Conservation (phyloP, 1,140 invertebrate species). For the Bombus pascuorum region DNA sequence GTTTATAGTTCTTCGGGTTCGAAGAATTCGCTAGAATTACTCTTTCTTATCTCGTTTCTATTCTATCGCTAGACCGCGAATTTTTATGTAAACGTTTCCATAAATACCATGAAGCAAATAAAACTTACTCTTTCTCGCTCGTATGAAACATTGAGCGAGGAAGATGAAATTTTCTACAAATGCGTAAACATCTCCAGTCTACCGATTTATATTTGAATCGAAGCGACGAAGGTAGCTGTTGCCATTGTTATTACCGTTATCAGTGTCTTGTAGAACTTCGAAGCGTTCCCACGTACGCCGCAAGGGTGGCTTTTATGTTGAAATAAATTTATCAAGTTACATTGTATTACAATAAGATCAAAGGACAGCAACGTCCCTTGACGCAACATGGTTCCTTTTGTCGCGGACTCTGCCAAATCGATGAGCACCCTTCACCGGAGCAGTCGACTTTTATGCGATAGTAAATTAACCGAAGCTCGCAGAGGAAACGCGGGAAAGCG, state of each 20-base stretch:
- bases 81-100: too few relatives aligned
- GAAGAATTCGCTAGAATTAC: too few relatives aligned
- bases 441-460: constrained; percentile 57
- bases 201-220: too few relatives aligned
- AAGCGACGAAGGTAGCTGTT: too few relatives aligned
- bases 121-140: too few relatives aligned
- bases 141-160: too few relatives aligned
- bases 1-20: too few relatives aligned
- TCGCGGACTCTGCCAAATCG: constrained; percentile 25
- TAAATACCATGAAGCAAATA: too few relatives aligned
- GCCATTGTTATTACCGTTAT: not conserved
- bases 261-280: not conserved
- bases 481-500: constrained; percentile 29
- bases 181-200: too few relatives aligned
- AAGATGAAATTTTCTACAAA: too few relatives aligned
- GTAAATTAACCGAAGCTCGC: constrained; percentile 56
- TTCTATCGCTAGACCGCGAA: too few relatives aligned
- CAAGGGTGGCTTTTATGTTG: not conserved
- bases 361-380: not conserved
- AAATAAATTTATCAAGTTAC: constrained; percentile 42
- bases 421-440: constrained; percentile 33
- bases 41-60: too few relatives aligned
- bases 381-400: constrained; percentile 25
- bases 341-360: constrained; percentile 39
- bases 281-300: not conserved